Conservation (phyloP, 2,888 invertebrate genomes). For the Mellilla xanthometata region DNA sequence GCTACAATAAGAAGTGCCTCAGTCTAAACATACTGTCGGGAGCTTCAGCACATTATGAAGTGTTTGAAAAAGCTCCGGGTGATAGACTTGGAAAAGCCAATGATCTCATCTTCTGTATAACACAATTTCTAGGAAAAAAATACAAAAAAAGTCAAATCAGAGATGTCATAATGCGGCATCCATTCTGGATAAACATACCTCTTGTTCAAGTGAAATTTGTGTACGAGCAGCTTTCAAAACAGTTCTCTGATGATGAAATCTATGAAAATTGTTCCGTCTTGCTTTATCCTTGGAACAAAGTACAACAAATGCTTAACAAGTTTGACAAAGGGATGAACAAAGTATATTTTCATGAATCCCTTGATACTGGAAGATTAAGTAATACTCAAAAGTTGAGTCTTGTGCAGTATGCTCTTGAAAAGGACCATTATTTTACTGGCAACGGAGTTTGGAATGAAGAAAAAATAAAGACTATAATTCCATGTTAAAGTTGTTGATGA, state of each 20-base stretch:
- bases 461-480: slow-evolving; percentile 43
- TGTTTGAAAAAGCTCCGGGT: slow-evolving; percentile 69
- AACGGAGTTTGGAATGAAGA: slow-evolving; percentile 76
- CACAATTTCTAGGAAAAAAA: slow-evolving; percentile 51
- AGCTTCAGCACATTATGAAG: slow-evolving; percentile 59
- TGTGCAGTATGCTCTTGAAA: slow-evolving; percentile 67
- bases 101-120: slow-evolving; percentile 66
- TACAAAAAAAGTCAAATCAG: slow-evolving; percentile 50
- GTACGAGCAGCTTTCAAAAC: slow-evolving; percentile 50
- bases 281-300: slow-evolving; percentile 73
- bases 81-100: slow-evolving; percentile 71
- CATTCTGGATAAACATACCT: slow-evolving; percentile 74
- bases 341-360: slow-evolving; percentile 41
- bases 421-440: slow-evolving; percentile 72
- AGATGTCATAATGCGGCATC: slow-evolving; percentile 59
- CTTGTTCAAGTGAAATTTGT: slow-evolving; percentile 65
- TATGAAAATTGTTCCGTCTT: slow-evolving; percentile 68
- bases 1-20: slow-evolving; percentile 65
- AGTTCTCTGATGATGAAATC: slow-evolving; percentile 60
- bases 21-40: slow-evolving; percentile 73
- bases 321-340: slow-evolving; percentile 35
- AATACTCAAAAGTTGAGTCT: slow-evolving; percentile 68
- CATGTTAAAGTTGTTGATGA: slow-evolving; percentile 2
- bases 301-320: slow-evolving; percentile 46
- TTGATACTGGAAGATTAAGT: slow-evolving; percentile 47